Percentiles rank a stretch among this genome's conserved stretches.
These are phyloP conservation scores for Sula dactylatra DNA, from an alignment of 2,113 vertebrate species.

Conservation along the genomic window DNA sequence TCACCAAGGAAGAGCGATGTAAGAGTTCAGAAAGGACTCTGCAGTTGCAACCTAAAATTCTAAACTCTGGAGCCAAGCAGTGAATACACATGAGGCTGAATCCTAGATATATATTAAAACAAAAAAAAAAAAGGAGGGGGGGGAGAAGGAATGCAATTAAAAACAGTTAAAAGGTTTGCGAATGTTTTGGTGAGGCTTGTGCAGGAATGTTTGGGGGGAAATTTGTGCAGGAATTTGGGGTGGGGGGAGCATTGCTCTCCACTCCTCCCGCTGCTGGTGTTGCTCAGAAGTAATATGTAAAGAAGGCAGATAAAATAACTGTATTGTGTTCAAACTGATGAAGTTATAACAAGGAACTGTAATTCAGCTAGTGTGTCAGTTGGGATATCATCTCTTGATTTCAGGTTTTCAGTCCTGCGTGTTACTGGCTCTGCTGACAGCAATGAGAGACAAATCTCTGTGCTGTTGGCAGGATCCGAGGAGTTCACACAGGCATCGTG, in stretches of 20 bases:
- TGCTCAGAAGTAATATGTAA: neutral
- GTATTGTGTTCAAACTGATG: neutral
- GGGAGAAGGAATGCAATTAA: neutral
- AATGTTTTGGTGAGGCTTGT: neutral
- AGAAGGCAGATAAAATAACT: neutral
- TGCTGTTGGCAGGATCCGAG: slow-evolving; percentile 30
- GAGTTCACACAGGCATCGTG: neutral
- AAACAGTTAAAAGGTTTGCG: neutral
- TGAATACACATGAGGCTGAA: neutral
- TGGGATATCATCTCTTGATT: slow-evolving; percentile 3
- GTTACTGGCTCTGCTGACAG: neutral
- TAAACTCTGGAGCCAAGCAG: neutral
- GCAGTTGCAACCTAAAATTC: neutral
- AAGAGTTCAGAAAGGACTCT: neutral
- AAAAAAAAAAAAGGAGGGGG: no score
- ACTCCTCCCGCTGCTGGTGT: neutral
- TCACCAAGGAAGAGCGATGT: neutral
- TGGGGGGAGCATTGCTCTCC: neutral
- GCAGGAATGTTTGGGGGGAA: neutral
- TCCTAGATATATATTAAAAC: neutral
- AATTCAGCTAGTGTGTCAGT: neutral
- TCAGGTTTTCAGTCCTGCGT: neutral
- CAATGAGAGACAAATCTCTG: slow-evolving; percentile 2
- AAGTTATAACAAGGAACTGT: neutral
- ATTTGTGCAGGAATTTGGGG: neutral